Percentiles rank a stretch among this genome's conserved stretches.
Conservation (phyloP, 2,888 invertebrate genomes). For the Diloba caeruleocephala region DNA sequence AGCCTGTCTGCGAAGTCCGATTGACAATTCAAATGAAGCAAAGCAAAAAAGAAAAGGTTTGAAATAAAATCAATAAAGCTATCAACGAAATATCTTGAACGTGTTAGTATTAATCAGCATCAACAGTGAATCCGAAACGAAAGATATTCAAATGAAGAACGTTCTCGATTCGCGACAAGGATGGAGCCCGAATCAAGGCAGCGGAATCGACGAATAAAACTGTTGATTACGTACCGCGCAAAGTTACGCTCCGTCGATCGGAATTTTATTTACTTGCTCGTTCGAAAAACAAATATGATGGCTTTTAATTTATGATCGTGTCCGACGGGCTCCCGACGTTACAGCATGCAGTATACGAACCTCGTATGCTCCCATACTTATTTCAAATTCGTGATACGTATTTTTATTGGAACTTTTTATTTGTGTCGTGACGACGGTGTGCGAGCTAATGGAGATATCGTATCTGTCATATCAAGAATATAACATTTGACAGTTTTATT, state of each 20-base stretch:
- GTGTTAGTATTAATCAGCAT: constrained; percentile 76
- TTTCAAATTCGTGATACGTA: constrained; percentile 70
- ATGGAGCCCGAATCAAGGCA: constrained; percentile 76
- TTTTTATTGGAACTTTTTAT: constrained; percentile 74
- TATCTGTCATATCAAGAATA: constrained; percentile 82
- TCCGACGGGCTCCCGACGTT: constrained; percentile 67
- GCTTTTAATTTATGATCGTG: constrained; percentile 85
- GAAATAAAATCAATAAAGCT: constrained; percentile 41
- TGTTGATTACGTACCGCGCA: constrained; percentile 83
- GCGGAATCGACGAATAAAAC: constrained; percentile 82
- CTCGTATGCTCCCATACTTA: constrained; percentile 43
- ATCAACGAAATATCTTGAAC: constrained; percentile 54
- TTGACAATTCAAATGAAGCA: constrained; percentile 58
- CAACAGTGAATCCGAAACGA: constrained; percentile 68
- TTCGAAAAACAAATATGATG: constrained; percentile 85
- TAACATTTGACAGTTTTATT: constrained; percentile 85
- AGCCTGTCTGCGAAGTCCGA: constrained; percentile 57
- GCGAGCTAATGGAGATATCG: constrained; percentile 83
- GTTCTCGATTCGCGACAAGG: constrained; percentile 67
- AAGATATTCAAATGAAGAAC: constrained; percentile 79
- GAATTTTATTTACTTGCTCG: constrained; percentile 84
- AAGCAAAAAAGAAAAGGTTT: constrained; percentile 33
- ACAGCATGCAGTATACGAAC: constrained; percentile 57
- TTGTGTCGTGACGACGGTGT: constrained; percentile 77
- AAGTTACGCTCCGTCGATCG: constrained; percentile 82